These are phyloP conservation scores for Jordanella pulchra DNA, from an alignment of 2,797 vertebrate species.

Conservation along the genomic window DNA sequence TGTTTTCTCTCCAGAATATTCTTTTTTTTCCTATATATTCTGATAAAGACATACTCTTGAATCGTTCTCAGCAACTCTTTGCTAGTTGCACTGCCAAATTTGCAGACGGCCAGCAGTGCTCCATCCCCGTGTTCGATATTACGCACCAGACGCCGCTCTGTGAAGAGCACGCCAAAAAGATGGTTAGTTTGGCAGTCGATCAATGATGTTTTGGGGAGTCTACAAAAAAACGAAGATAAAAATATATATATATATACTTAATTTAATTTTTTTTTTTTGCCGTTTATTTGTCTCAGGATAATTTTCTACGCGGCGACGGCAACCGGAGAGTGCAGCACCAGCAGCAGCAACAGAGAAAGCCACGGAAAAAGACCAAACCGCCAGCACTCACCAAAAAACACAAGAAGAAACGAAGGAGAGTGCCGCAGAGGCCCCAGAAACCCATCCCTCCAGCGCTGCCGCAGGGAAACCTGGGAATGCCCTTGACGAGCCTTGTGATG, in stretches of 20 bases:
- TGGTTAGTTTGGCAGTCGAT: constrained; percentile 80
- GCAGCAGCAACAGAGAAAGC: constrained; percentile 97
- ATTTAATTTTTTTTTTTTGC: no score
- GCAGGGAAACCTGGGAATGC: constrained; percentile 98
- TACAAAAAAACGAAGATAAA: no score
- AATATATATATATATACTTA: neutral
- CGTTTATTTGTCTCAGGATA: constrained; percentile 81
- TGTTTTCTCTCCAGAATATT: neutral
- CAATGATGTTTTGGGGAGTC: neutral
- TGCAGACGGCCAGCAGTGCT: constrained; percentile 97
- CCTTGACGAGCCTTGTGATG: constrained; percentile 88
- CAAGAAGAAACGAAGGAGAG: constrained; percentile 97
- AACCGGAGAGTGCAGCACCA: constrained; percentile 97
- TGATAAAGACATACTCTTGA: constrained; percentile 91
- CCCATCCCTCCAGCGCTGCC: constrained; percentile 97
- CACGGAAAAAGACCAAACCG: constrained; percentile 99
- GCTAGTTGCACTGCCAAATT: constrained; percentile 99
- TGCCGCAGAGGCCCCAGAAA: constrained; percentile 93
- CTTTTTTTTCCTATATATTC: constrained; percentile 76
- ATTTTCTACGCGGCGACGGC: constrained; percentile 95
- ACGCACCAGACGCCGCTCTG: constrained; percentile 98
- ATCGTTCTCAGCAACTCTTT: constrained; percentile 98
- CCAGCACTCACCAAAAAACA: constrained; percentile 99
- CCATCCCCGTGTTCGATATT: constrained; percentile 98
- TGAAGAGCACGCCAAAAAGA: constrained; percentile 99